Evolutionary conservation across 1,140 invertebrate genomes (phyloP).

Genomic region (Carcinoscorpius rotundicauda): DNA sequence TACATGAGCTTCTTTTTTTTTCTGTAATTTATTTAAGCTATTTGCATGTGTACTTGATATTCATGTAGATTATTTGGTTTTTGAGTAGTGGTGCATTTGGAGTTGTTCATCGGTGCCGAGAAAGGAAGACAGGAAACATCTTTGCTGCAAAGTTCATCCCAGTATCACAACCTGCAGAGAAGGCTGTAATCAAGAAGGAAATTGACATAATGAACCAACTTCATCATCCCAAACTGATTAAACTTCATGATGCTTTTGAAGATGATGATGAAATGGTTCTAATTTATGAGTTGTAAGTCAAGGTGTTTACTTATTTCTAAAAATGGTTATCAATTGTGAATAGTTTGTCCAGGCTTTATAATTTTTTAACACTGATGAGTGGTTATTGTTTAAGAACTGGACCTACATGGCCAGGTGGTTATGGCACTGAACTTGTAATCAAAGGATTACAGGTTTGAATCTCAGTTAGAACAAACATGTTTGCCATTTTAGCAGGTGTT

Average conservation of each 20-base stretch:
- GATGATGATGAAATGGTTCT: constrained; percentile 99
- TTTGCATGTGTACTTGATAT: too few species aligned
- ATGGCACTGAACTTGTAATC: too few species aligned
- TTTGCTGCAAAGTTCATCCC: constrained; percentile 99
- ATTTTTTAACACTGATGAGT: too few species aligned
- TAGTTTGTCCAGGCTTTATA: too few species aligned
- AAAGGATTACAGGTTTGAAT: too few species aligned
- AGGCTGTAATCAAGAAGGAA: constrained; percentile 92
- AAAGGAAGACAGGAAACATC: constrained; percentile 91
- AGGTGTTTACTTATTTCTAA: neutral
- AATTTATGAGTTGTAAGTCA: constrained; percentile 76
- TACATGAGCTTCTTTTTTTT: too few species aligned
- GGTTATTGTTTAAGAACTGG: too few species aligned
- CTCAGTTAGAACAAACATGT: too few species aligned
- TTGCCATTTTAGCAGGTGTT: too few species aligned
- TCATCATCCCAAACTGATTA: constrained; percentile 93
- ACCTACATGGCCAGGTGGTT: too few species aligned
- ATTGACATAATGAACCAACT: constrained; percentile 99
- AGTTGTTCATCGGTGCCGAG: constrained; percentile 93
- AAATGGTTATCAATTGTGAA: neutral
- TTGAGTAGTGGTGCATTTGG: constrained; percentile 76
- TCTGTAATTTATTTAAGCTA: too few species aligned
- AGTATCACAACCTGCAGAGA: constrained; percentile 87
- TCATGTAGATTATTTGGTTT: neutral
- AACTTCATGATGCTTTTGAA: constrained; percentile 97